Conservation (phyloP, 2,888 invertebrate species). For the Steromphala cineraria region DNA sequence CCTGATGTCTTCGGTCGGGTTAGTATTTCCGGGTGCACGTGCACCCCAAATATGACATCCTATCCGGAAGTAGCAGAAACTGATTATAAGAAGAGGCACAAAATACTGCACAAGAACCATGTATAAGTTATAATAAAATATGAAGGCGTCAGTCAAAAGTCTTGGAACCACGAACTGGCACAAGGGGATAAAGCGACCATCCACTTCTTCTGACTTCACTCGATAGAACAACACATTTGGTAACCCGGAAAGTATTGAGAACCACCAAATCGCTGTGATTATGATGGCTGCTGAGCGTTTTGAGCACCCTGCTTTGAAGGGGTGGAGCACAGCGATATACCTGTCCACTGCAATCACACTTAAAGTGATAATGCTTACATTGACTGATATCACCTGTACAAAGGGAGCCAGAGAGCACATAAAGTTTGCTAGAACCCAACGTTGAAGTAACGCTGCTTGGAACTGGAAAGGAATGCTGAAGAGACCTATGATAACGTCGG, state of each 20-base stretch:
- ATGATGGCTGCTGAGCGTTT: conserved; percentile 84
- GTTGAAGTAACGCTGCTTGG: conserved; percentile 89
- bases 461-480: conserved; percentile 93
- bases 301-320: conserved; percentile 81
- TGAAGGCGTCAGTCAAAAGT: conserved; percentile 49
- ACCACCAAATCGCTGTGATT: conserved; percentile 85
- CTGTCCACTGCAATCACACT: conserved; percentile 91
- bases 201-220: conserved; percentile 41
- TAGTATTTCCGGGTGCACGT: conserved; percentile 86
- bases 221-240: conserved; percentile 80
- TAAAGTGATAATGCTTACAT: conserved; percentile 91
- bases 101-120: conserved; percentile 80
- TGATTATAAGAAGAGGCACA: conserved; percentile 87
- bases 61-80: conserved; percentile 88
- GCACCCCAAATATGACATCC: conserved; percentile 88
- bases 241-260: conserved; percentile 78
- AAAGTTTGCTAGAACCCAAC: conserved; percentile 89
- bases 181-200: conserved; percentile 15
- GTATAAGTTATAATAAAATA: conserved; percentile 71
- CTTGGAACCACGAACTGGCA: conserved; percentile 12
- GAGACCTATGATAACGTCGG: conserved; percentile 89
- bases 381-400: conserved; percentile 89
- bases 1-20: conserved; percentile 85
- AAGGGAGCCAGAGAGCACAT: conserved; percentile 93
- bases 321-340: conserved; percentile 79